Base-by-base conservation (phyloP, 2,113 vertebrate genomes). In the Gavialis gangeticus region DNA sequence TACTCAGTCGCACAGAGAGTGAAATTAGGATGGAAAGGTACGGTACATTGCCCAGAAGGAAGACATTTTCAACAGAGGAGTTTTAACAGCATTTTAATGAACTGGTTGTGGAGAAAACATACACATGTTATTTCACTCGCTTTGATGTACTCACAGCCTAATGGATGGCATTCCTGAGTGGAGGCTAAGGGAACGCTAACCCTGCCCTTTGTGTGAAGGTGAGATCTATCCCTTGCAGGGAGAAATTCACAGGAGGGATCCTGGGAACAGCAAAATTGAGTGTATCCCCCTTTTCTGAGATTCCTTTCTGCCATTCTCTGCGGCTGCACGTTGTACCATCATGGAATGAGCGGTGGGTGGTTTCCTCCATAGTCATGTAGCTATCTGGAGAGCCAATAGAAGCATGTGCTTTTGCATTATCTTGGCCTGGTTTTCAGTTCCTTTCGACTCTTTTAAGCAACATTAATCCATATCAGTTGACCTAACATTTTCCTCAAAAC, bases 301-400 rank as follows among this genome's bases (percentile, higher is more conserved):
- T 81, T 66, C 14, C 22, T 0, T 1, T 46, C 55, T 66, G 30
- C 12, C 16, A 1, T 1, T 56, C 12, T 9, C 2, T 57, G 18
- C 10, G 56, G 37, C 46, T 81, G 15, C 12, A 8, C 2, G 25
- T 25, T 69, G 10, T 17, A 46, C 25, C 27, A 82, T 11, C 22
- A 69, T 11, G 15, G 3, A 5, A 2, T 6, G 11, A 54, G 10
- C 55, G 34, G 6, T 4, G n/a, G 8, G 27, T 85, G 56, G 62
- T 13, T 28, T 55, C 69, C 62, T 84, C 76, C 73, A 55, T 76
- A 54, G 17, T 16, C 25, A 4, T 10, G 10, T 18, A 10, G 4
- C 18, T 73, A 22, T 24, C 21, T 12, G 2, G 4, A 25, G 11
- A 37, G 6, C 34, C 34, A 73, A 46, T 13, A 46, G 13, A 37